Base-by-base conservation (phyloP, 1,140 invertebrate genomes). In the Lutraria rhynchaena region DNA sequence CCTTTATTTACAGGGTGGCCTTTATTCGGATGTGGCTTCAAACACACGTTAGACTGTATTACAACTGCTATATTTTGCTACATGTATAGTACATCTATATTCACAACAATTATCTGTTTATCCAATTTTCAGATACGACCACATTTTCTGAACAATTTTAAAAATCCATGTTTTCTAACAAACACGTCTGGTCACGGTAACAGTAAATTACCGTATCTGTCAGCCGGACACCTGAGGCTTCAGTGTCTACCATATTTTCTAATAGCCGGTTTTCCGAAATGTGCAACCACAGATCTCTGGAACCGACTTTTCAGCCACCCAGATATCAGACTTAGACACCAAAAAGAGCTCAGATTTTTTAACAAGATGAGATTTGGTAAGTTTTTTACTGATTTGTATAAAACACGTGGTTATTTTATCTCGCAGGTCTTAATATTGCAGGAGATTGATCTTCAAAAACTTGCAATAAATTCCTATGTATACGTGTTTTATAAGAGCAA, bases 201-300 rank as follows among this genome's bases (percentile, higher is more conserved):
- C 5, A 51, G 19, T n/a, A 11, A 31, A 17, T 2, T 70, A 19
- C 4, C 27, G 17, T 3, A 22, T 3, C 22, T 13, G 4, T 15
- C 13, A 1, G 27, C 22, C 1, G 44, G 35, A 0, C 27, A 19
- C 0, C 27, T 71, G 5, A 49, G 29, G 17, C 46, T 87, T 1
- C 55, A 49, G 15, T 87, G 86, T 70, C 80, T 87, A 0, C 86
- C 86, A 0, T 87, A 87, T 73, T 87, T 84, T 51, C 71, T 84
- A 13, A 76, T 87, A 22, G 70, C 78, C 44, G 84, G 86, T 31
- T 83, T 85, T 44, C 84, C 86, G 17, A 87, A 86, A 61, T 55
- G 78, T 67, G 86, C 80, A 15, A 84, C 84, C 3, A 82, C 82
- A 19, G 86, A 87, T 71, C 49, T 87, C 0, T 86, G 83, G 76